These are phyloP conservation scores for Bubalus kerabau DNA, from an alignment of 2,113 vertebrate species.

Conservation along the genomic window DNA sequence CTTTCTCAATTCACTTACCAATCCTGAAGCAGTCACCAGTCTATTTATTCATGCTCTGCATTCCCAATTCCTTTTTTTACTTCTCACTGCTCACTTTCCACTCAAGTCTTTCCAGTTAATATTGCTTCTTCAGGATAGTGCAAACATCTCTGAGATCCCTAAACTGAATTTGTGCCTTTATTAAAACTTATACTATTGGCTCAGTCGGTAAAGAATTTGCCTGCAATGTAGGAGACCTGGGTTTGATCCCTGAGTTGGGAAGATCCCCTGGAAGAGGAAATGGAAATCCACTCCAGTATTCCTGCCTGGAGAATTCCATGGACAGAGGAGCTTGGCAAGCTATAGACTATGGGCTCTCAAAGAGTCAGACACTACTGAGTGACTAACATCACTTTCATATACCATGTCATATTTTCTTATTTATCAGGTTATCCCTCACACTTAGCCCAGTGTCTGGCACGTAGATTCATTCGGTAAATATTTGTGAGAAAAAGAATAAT, in stretches of 20 bases:
- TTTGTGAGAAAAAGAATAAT: not conserved
- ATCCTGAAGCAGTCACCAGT: not conserved
- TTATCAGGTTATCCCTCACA: not conserved
- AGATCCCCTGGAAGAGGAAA: not conserved
- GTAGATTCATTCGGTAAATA: not conserved
- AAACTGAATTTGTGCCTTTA: not conserved
- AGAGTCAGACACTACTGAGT: not conserved
- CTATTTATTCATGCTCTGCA: not conserved
- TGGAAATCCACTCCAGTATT: not conserved
- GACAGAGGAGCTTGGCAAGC: not conserved
- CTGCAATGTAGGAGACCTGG: not conserved
- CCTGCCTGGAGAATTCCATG: not conserved
- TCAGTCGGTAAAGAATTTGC: not conserved
- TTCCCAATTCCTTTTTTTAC: not conserved
- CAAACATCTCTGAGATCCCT: not conserved
- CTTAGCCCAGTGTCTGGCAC: not conserved
- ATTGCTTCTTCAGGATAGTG: not conserved
- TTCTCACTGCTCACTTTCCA: not conserved
- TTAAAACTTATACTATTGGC: not conserved
- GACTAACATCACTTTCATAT: not conserved
- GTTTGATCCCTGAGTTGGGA: not conserved
- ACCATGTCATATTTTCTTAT: not conserved
- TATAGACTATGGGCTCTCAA: not conserved
- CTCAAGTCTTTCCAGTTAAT: not conserved
- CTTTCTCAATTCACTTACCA: not conserved